Evolutionary conservation across 2,797 vertebrate genomes (phyloP), one percentile per base, ranked within the genome.

Genomic region (Chaetodon trifasciatus): DNA sequence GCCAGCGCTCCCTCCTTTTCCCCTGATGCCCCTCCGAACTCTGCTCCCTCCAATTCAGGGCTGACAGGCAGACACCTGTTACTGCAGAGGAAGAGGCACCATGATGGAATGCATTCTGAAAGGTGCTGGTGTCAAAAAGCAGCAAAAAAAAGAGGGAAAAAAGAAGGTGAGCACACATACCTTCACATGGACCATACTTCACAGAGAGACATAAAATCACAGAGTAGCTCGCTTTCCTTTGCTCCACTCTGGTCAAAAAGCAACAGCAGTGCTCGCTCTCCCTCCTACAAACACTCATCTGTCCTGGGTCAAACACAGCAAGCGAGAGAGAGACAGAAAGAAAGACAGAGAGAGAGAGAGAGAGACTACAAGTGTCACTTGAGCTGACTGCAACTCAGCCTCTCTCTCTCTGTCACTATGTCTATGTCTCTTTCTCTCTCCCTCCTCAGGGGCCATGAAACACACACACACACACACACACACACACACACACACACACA

Each of bases 111-210:
- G 39, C 13, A 12, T 49, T 57, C 15, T 32, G 39, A 12, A 19
- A 70, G 49, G 28, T 24, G 13, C 8, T 3, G 40, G 58, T 40
- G 19, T 16, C 17, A 21, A 64, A 50, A 49, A 55, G 5, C 4
- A 3, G n/a, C 3, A 11, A 21, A 63, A n/a, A 7, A 37, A 19
- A 12, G 10, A 8, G 1, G 17, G 10, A 56, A 40, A 42, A 49
- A 46, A 53, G 19, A 72, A 8, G 52, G 19, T 1, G 35, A 61
- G 12, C 15, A 60, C 52, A 86, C 92, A 81, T 95, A 96, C 95
- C 95, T 94, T 95, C 87, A 91, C 93, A 88, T 91, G 94, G 88
- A 95, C 94, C 95, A 94, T 95, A 77, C 89, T 94, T 93, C 83
- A 91, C 61, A 89, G 40, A 81, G 44, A 70, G 17, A 66, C 44